Conservation (phyloP, 1,140 invertebrate species). For the Frieseomelitta varia region DNA sequence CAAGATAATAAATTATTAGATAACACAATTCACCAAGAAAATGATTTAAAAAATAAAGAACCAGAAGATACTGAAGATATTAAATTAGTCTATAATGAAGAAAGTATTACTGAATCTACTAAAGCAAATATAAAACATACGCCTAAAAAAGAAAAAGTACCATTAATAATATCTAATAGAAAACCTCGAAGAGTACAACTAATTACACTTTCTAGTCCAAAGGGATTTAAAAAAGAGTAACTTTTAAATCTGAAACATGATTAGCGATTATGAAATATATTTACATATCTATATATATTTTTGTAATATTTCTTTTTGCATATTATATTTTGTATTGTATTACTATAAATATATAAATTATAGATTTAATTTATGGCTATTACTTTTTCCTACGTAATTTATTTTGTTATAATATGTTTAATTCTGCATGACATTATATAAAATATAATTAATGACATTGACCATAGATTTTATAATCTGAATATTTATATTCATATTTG, state of each 20-base stretch:
- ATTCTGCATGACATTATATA: not conserved
- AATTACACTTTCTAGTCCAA: constrained; percentile 89
- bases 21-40: not conserved
- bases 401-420: not conserved
- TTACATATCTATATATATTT: not conserved
- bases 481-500: not conserved
- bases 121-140: constrained; percentile 67
- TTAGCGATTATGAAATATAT: not conserved
- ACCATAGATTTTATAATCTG: not conserved
- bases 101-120: constrained; percentile 48
- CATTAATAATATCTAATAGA: constrained; percentile 76
- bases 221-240: constrained; percentile 84
- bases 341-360: constrained; percentile 26
- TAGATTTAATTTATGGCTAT: not conserved
- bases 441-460: not conserved
- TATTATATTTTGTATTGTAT: constrained; percentile 18
- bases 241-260: not conserved
- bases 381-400: not conserved
- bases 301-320: constrained; percentile 11
- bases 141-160: constrained; percentile 68
- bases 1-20: constrained; percentile 18
- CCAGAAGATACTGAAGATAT: constrained; percentile 84
- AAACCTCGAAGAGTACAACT: constrained; percentile 87
- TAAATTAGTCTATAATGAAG: constrained; percentile 86
- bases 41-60: constrained; percentile 35